A percentile compares a stretch with the other conserved stretches of the same genome.
Evolutionary conservation across 2,797 vertebrate genomes (phyloP).

Genomic region (Cyclura pinguis): DNA sequence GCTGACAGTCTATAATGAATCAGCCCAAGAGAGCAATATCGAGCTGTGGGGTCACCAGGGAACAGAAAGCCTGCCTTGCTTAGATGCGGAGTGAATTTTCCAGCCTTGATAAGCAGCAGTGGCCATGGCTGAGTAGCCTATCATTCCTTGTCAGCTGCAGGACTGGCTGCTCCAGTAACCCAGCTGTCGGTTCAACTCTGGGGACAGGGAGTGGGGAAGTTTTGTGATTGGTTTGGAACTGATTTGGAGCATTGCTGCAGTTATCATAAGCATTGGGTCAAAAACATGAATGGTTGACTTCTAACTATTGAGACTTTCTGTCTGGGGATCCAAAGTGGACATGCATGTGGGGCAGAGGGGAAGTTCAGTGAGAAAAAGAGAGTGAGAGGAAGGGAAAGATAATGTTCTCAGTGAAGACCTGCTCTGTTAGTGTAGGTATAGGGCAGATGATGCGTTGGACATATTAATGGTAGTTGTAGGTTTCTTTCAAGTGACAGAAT

Average conservation of each 20-base stretch:
- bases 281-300: neutral
- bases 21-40: constrained; percentile 11
- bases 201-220: neutral
- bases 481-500: too few relatives aligned
- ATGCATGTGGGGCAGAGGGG: neutral
- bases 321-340: neutral
- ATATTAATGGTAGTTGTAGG: too few relatives aligned
- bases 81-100: constrained; percentile 13
- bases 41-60: constrained; percentile 5
- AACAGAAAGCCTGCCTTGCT: constrained; percentile 12
- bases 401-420: neutral
- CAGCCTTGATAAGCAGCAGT: constrained; percentile 5
- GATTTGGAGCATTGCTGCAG: neutral
- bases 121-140: neutral
- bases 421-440: too few relatives aligned
- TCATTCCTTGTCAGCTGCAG: neutral
- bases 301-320: neutral
- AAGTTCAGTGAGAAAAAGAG: neutral
- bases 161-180: neutral
- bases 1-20: constrained; percentile 36
- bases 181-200: neutral
- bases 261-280: neutral
- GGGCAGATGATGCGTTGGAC: too few relatives aligned
- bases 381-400: neutral
- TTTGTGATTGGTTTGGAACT: neutral